Evolutionary conservation across 2,888 invertebrate species (phyloP), one percentile per base, ranked within the genome.

Genomic region (Heteropelma amictum): DNA sequence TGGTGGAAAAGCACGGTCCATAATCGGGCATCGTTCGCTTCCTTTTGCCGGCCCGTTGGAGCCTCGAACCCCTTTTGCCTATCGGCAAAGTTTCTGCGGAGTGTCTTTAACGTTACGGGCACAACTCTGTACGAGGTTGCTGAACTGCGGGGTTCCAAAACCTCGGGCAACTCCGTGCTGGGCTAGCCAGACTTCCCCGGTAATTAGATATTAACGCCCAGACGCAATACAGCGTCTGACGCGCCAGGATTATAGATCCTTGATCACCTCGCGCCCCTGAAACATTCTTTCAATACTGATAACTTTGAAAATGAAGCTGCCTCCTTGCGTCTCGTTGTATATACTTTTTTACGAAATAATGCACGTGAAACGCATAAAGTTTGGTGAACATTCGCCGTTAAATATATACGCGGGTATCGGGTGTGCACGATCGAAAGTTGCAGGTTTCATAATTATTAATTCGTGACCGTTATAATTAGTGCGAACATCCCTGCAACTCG

Each of bases 181-280:
- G 23, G 33, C 54, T 45, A 45, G 38, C 76, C 61, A 77, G 76
- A 80, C 81, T 80, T 77, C 71, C 72, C 78, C 28, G 81, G 82
- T 83, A 84, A 84, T 83, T 83, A 80, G 82, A 83, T 83, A 84
- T 83, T 82, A 84, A 83, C 69, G 70, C 69, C 47, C 26, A 45
- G 26, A 45, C 28, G 12, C 38, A 8, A 23, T 12, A 17, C 35
- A 17, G 30, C 23, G 33, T 38, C 30, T 38, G 58, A 49, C 49
- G 49, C 26, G 6, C 21, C 6, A 17, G 38, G 26, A 40, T 56
- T 42, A 56, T 30, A 26, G 69, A 58, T 58, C 26, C 28, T 19
- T 30, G 30, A 35, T 38, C 40, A 30, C n/a, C n/a, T n/a, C 71
- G 69, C 30, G 61, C 33, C 53, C 58, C 76, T 73, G 77, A 35